Base-by-base conservation (phyloP, 2,797 vertebrate species). In the Selene dorsalis region DNA sequence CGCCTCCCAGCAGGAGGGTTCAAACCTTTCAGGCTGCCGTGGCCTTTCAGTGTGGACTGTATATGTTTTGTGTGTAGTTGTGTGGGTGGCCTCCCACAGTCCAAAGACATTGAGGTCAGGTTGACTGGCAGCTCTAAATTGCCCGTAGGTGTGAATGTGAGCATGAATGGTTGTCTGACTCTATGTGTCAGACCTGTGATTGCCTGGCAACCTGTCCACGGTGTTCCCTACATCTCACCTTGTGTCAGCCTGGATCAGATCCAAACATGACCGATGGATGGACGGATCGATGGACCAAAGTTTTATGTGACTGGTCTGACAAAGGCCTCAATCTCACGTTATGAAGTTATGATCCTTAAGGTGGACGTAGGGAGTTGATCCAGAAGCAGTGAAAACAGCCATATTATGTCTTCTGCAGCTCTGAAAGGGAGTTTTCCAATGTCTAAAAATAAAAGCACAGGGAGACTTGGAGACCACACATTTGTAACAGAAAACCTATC, bases 11-110 rank as follows among this genome's bases (percentile, higher is more conserved):
- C n/a, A 62, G 11, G 16, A 18, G 18, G 28, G 55, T 17, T 9
- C 14, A 17, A 30, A 28, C 38, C 20, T 41, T 12, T 1, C 1
- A n/a, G 26, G 4, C 24, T 9, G 35, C 20, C 17, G n/a, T 13
- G 38, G 35, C 24, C 52, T 55, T 28, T 28, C 5, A 16, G 28
- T 18, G 22, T 26, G 22, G 59, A 43, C 35, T 9, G 3, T 17
- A 6, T 24, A 45, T 43, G 60, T 28, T 62, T 22, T 26, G 22
- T 6, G 16, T 62, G 22, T 28, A 18, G 16, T 28, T 45, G 41
- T 28, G 52, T 69, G 53, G 50, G 28, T 45, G 55, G 69, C 28
- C 50, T 76, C 17, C 22, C 30, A 22, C 75, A 41, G 16, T 45
- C 32, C n/a, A 57, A 48, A 59, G n/a, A 60, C 55, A 26, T 24